Conservation (phyloP, 2,888 invertebrate genomes). For the Lomographa bimaculata region DNA sequence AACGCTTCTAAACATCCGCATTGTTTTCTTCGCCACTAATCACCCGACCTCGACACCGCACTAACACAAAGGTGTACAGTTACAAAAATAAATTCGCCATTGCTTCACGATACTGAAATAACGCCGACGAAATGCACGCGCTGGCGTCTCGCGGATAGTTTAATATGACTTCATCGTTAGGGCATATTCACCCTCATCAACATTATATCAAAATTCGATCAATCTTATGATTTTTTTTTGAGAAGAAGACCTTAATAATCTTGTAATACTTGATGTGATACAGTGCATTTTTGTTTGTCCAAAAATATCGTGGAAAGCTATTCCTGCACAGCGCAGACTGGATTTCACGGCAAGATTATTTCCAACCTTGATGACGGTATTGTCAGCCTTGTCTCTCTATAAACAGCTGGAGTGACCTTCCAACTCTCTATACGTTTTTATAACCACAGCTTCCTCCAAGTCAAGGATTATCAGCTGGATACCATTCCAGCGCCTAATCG, state of each 20-base stretch:
- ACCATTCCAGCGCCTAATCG: slow-evolving; percentile 3
- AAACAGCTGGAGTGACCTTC: slow-evolving; percentile 62
- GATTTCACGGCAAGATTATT: slow-evolving; percentile 63
- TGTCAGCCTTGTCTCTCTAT: slow-evolving; percentile 68
- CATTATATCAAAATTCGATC: not conserved
- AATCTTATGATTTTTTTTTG: no score
- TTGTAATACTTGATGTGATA: slow-evolving; percentile 1
- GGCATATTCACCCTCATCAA: slow-evolving; percentile 5
- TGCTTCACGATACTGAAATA: slow-evolving; percentile 77
- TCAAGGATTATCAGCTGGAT: slow-evolving; percentile 8
- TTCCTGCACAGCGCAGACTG: slow-evolving; percentile 52
- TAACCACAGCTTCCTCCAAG: slow-evolving; percentile 35
- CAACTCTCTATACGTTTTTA: slow-evolving; percentile 47
- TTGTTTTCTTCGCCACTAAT: slow-evolving; percentile 61
- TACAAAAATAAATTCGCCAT: slow-evolving; percentile 73
- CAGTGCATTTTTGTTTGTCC: slow-evolving; percentile 27
- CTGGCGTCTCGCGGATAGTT: slow-evolving; percentile 19
- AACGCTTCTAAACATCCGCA: slow-evolving; percentile 60
- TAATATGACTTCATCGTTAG: slow-evolving; percentile 13
- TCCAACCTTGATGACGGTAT: slow-evolving; percentile 76
- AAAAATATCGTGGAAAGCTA: slow-evolving; percentile 50
- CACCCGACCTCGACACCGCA: slow-evolving; percentile 61
- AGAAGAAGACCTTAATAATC: no score
- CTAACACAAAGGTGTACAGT: slow-evolving; percentile 71
- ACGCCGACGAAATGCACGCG: slow-evolving; percentile 41